Percentiles rank a stretch among this genome's conserved stretches.
phyloP scores from a whole-genome alignment of 1,140 invertebrate genomes.

The Amyelois transitella region DNA sequence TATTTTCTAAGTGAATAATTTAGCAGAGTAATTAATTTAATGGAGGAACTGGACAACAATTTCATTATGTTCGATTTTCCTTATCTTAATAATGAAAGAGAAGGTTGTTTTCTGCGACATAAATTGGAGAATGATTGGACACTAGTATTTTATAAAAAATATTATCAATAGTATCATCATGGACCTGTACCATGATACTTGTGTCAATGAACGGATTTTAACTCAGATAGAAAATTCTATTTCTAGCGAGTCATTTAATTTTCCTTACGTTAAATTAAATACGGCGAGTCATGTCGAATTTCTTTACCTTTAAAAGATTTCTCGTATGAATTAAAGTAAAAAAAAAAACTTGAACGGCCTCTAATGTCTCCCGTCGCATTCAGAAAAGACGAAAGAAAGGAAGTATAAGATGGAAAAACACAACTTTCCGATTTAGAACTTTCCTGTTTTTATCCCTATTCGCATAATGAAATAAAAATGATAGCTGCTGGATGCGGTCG shows the following conservation, averaged over 20 bases:
- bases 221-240: not conserved
- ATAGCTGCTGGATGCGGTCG: too few species aligned
- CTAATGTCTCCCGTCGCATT: not conserved
- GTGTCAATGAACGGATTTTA: not conserved
- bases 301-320: slow-evolving; percentile 11
- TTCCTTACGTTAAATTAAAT: not conserved
- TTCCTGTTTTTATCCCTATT: not conserved
- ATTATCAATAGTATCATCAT: too few species aligned
- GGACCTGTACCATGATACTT: too few species aligned
- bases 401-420: not conserved
- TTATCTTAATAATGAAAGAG: not conserved
- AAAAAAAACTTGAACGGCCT: not conserved
- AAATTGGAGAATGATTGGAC: too few species aligned
- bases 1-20: slow-evolving; percentile 3
- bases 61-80: not conserved
- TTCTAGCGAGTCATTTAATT: not conserved
- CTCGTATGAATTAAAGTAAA: not conserved
- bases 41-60: not conserved
- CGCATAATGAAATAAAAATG: too few species aligned
- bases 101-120: too few species aligned
- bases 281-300: not conserved
- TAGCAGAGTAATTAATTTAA: slow-evolving; percentile 1
- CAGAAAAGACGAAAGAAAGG: not conserved
- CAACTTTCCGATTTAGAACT: not conserved
- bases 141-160: too few species aligned